Evolutionary conservation across 2,888 invertebrate species (phyloP).

Genomic region (Autographa gamma): DNA sequence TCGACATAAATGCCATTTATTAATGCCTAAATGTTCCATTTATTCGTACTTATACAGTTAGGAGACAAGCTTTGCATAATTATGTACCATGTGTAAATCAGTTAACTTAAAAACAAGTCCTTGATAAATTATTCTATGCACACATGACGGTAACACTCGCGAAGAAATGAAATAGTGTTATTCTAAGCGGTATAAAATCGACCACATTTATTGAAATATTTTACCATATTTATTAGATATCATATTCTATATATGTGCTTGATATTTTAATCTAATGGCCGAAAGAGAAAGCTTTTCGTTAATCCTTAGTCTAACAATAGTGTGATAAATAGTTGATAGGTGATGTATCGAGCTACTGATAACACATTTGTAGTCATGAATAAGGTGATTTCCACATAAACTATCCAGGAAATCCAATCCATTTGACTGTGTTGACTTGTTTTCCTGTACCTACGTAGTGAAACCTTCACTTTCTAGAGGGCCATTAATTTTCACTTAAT

Average conservation of each 20-base stretch:
- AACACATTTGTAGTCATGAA: not conserved
- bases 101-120: conserved; percentile 11
- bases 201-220: not conserved
- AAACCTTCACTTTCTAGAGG: not conserved
- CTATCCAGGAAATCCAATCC: not conserved
- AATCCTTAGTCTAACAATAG: not conserved
- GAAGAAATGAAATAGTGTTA: conserved; percentile 22
- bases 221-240: too few relatives aligned
- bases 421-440: not conserved
- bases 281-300: too few relatives aligned
- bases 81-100: not conserved
- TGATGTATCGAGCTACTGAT: not conserved
- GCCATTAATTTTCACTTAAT: conserved; percentile 1
- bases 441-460: not conserved
- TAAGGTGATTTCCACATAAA: not conserved
- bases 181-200: conserved; percentile 6
- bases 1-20: conserved; percentile 10
- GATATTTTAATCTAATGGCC: too few relatives aligned
- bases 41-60: conserved; percentile 17
- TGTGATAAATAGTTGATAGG: not conserved
- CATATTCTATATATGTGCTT: too few relatives aligned
- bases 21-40: conserved; percentile 20
- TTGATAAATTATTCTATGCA: conserved; percentile 22
- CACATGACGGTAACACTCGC: conserved; percentile 7
- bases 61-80: conserved; percentile 16